Evolutionary conservation across 1,140 invertebrate species (phyloP), one percentile per base, ranked within the genome.

Genomic region (Ostrea edulis): DNA sequence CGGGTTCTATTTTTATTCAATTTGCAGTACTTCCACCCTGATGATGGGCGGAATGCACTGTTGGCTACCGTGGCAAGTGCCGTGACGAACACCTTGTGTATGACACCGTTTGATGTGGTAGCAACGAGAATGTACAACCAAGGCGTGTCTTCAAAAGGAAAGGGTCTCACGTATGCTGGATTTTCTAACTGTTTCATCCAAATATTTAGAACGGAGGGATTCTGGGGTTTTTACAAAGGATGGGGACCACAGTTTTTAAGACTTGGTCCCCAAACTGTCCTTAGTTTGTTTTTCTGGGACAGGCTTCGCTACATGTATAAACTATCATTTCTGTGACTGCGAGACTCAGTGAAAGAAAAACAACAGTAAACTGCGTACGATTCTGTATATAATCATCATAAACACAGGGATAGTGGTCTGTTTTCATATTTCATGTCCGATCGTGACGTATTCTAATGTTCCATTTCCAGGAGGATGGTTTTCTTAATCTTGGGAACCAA

Each of bases 231-330:
- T 52, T 83, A 83, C 53, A 83, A 83, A 14, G 82, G 82, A 0
- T 83, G 82, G 82, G 82, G 82, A 7, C 82, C 82, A 52, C 53
- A 52, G 20, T 51, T 83, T 5, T 35, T 83, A 53, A 83, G 82
- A 52, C 82, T 83, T 53, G 82, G 82, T 22, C 82, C 82, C 8
- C 82, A 83, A 52, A 83, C 82, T 83, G 44, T 83, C 17, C 82
- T 83, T 52, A 83, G 82, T 83, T 83, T 83, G 25, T 53, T 53
- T 52, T 83, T 83, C 22, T 83, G 82, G 82, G 82, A 83, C 22
- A 83, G 82, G 2, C 44, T 83, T 17, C 44, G 82, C 9, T 53
- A 53, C 11, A 29, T 83, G 82, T 83, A 83, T 83, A 83, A 77
- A 77, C 22, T 14, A 12, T 77, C 68, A 29, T 77, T 77, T 35